Conservation (phyloP, 2,888 invertebrate genomes). For the Eilema sororculum region DNA sequence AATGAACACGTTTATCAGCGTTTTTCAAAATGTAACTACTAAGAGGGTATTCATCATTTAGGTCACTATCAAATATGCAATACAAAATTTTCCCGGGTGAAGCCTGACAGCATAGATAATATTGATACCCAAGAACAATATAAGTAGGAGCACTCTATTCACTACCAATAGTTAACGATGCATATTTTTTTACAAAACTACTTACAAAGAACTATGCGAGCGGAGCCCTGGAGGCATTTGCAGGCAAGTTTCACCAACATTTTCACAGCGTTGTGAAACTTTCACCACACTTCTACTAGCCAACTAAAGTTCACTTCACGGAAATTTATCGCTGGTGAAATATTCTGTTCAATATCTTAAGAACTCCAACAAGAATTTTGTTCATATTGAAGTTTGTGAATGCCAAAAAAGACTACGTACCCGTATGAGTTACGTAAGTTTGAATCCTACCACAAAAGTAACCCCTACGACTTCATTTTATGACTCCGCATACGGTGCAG, state of each 20-base stretch:
- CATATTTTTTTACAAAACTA: slow-evolving; percentile 4
- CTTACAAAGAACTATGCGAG: neutral
- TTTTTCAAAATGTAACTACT: no score
- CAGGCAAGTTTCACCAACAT: neutral
- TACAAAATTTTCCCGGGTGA: no score
- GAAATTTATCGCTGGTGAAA: slow-evolving; percentile 7
- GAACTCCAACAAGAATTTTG: neutral
- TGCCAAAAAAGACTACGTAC: neutral
- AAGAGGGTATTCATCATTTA: no score
- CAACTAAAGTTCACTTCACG: neutral
- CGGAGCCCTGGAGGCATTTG: neutral
- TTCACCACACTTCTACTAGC: neutral
- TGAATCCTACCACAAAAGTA: no score
- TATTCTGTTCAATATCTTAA: neutral
- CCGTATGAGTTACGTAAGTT: no score
- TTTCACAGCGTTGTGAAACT: slow-evolving; percentile 5
- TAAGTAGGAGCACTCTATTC: no score
- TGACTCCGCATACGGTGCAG: no score
- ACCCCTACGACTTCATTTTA: no score
- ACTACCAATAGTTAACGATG: neutral
- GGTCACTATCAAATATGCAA: no score
- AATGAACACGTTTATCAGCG: no score
- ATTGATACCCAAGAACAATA: no score
- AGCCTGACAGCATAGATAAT: no score
- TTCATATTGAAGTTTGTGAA: neutral